Base-by-base conservation (phyloP, 2,113 vertebrate genomes). In the Hylia prasina region DNA sequence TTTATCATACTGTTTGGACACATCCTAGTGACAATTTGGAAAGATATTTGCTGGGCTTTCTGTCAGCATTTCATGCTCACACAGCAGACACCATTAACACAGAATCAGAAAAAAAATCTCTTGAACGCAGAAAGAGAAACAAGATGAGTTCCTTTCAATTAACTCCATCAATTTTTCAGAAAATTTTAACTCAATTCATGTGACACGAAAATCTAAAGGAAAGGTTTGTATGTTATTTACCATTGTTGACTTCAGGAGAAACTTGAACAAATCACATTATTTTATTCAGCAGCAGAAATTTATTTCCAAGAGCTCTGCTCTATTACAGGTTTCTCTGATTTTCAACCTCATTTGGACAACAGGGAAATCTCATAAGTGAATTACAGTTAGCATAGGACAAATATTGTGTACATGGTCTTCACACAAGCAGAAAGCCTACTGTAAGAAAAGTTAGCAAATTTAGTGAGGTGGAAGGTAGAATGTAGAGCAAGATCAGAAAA, bases 131-230 rank as follows among this genome's bases (percentile, higher is more conserved):
- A 65, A 68, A 77, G 21, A 64, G 50, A 47, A 76, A 57, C 9
- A 60, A 94, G 89, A 60, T n/a, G 2, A 75, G n/a, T 80, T 95
- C 54, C 86, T 93, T 95, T 73, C 68, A 94, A 89, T 87, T 94
- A 96, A 65, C 37, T 64, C 33, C 68, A 66, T 73, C 84, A 86
- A 16, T 76, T 96, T 94, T 83, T 68, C 30, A 73, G 42, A 63
- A 89, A 72, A 40, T 70, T 96, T 45, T 15, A 93, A 68, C 72
- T 69, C 21, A 84, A 14, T 78, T 63, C 17, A 51, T 18, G 79
- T 71, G 51, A 93, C 20, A 50, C 35, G 47, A 89, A 33, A 18
- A 89, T 33, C 53, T 42, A 37, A 91, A 93, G 44, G 48, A 93
- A 76, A 13, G 15, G 11, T 57, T 89, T 61, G 28, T 58, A 47